A percentile compares a stretch with the other conserved stretches of the same genome.
Conservation (phyloP, 1,140 invertebrate species). For the Drosophila albomicans region DNA sequence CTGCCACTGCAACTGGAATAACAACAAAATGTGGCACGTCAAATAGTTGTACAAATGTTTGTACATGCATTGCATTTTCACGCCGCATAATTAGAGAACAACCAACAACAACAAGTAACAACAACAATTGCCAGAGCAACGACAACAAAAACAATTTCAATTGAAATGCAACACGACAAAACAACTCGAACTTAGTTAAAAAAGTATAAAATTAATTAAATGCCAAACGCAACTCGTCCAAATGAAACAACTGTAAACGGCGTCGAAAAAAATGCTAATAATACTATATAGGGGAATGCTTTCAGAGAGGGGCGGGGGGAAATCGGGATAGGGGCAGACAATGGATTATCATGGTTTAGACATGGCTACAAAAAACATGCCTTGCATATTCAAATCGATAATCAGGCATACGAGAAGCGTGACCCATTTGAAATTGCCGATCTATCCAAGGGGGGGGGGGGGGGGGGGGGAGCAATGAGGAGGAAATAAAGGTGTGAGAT, state of each 20-base stretch:
- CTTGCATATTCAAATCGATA: conserved; percentile 52
- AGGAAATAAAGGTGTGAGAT: background rate
- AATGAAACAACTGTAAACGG: conserved; percentile 37
- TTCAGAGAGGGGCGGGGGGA: background rate
- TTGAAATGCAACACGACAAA: conserved; percentile 58
- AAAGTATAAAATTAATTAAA: conserved; percentile 70
- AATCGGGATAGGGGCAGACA: background rate
- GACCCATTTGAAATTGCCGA: conserved; percentile 78
- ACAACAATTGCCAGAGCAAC: conserved; percentile 13
- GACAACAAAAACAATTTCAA: conserved; percentile 31
- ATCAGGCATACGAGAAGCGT: conserved; percentile 23
- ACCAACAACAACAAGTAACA: conserved; percentile 25
- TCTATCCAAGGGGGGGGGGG: background rate
- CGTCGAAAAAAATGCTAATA: conserved; percentile 56
- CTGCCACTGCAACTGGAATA: conserved; percentile 37
- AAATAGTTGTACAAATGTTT: conserved; percentile 64
- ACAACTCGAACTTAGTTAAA: conserved; percentile 29
- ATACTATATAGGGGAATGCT: conserved; percentile 5
- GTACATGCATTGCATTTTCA: conserved; percentile 80
- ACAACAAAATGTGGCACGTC: conserved; percentile 53
- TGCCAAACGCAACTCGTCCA: conserved; percentile 56
- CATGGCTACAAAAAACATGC: conserved; percentile 46
- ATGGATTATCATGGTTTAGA: background rate
- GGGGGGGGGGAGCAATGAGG: background rate
- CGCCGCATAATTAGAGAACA: conserved; percentile 72